Evolutionary conservation across 2,888 invertebrate genomes (phyloP).

Genomic region (Phorcus lineatus): DNA sequence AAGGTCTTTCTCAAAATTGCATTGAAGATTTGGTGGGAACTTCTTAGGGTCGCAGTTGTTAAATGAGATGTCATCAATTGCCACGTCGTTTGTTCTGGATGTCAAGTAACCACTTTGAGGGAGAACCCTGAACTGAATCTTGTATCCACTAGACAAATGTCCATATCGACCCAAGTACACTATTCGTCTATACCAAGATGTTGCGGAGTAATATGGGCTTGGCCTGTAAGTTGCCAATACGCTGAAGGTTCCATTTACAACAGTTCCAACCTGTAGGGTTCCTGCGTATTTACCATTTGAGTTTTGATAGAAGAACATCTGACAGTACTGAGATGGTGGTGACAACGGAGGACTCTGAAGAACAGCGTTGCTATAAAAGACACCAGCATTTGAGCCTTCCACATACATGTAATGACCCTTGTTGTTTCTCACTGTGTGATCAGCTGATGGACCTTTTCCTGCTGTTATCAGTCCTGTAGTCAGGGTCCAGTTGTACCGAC

Average conservation of each 20-base stretch:
- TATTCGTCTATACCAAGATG: slow-evolving; percentile 52
- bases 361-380: slow-evolving; percentile 52
- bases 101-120: slow-evolving; percentile 46
- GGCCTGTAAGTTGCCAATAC: slow-evolving; percentile 33
- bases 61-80: slow-evolving; percentile 71
- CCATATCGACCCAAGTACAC: slow-evolving; percentile 56
- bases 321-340: slow-evolving; percentile 52
- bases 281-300: slow-evolving; percentile 58
- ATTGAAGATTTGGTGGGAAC: slow-evolving; percentile 55
- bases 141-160: slow-evolving; percentile 36
- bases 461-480: slow-evolving; percentile 40
- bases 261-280: slow-evolving; percentile 43
- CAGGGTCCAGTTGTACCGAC: slow-evolving; percentile 62
- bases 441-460: slow-evolving; percentile 49
- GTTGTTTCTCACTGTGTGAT: slow-evolving; percentile 51
- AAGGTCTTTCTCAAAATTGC: slow-evolving; percentile 64
- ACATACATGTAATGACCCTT: slow-evolving; percentile 62
- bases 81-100: slow-evolving; percentile 56
- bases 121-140: slow-evolving; percentile 46
- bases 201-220: background rate
- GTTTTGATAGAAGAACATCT: slow-evolving; percentile 67
- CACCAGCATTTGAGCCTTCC: slow-evolving; percentile 49
- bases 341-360: slow-evolving; percentile 59
- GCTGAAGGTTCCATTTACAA: slow-evolving; percentile 37
- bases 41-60: slow-evolving; percentile 55